Percentiles rank a stretch among this genome's conserved stretches.
These are phyloP conservation scores for Prostheceraeus crozeri DNA, from an alignment of 2,888 invertebrate species.

Conservation along the genomic window DNA sequence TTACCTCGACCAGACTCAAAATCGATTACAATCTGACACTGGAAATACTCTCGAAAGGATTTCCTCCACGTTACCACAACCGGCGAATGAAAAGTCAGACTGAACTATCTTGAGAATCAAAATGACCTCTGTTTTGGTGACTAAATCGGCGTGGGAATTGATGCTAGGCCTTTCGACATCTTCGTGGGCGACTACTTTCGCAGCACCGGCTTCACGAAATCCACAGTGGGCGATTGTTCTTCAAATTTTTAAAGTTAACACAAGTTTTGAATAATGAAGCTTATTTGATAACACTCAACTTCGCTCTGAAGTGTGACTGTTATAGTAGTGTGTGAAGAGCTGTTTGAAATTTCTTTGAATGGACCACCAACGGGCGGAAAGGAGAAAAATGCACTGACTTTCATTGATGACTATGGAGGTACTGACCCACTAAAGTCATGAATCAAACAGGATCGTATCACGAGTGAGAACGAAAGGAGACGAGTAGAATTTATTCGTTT, in stretches of 20 bases:
- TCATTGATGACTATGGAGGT: no score
- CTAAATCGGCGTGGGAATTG: slow-evolving; percentile 2
- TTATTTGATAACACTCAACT: no score
- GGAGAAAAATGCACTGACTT: no score
- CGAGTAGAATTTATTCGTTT: no score
- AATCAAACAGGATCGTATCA: no score
- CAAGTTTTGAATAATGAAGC: not conserved
- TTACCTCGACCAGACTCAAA: not conserved
- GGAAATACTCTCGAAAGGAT: not conserved
- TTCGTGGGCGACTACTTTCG: no score
- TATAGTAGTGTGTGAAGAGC: no score
- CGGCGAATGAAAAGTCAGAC: not conserved
- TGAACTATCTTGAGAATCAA: not conserved
- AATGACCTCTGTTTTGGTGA: not conserved
- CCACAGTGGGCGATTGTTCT: not conserved
- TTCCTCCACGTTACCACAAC: not conserved
- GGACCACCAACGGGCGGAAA: no score
- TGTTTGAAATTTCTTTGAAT: no score
- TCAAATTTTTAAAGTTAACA: not conserved
- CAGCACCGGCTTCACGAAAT: not conserved
- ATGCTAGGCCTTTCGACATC: not conserved
- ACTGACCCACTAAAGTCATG: no score
- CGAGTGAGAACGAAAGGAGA: no score
- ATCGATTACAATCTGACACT: not conserved
- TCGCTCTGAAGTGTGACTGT: no score